These are phyloP conservation scores for Terebella lapidaria DNA, from an alignment of 2,888 invertebrate genomes.

Conservation along the genomic window DNA sequence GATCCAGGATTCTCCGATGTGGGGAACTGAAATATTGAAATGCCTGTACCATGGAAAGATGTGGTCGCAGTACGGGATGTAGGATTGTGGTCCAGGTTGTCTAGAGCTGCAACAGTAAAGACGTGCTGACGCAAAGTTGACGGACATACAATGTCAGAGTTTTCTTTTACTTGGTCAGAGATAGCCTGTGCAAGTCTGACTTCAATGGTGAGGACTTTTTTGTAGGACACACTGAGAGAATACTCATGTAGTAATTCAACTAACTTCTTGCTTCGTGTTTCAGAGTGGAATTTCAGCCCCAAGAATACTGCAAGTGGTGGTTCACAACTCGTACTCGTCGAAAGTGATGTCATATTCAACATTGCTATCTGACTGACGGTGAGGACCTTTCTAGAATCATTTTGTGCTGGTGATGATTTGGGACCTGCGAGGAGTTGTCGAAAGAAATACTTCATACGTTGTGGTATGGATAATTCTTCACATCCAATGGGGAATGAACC, in stretches of 20 bases:
- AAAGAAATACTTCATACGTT: constrained; percentile 6
- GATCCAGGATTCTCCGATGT: too few relatives aligned
- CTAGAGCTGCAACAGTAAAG: too few relatives aligned
- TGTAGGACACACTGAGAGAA: constrained; percentile 11
- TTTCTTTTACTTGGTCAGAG: constrained; percentile 7
- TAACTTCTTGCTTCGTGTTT: constrained; percentile 13
- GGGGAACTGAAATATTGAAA: too few relatives aligned
- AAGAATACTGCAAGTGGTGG: constrained; percentile 12
- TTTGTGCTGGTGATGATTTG: neutral
- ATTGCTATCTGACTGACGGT: constrained; percentile 7
- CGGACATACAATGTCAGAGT: constrained; percentile 8
- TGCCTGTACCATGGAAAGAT: too few relatives aligned
- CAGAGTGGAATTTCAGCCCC: constrained; percentile 10
- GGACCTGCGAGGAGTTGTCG: constrained; percentile 3
- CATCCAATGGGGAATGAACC: constrained; percentile 11
- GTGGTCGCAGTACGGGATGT: too few relatives aligned
- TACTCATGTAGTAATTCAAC: constrained; percentile 12
- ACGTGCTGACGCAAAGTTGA: too few relatives aligned
- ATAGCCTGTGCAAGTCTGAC: constrained; percentile 11
- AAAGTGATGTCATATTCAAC: constrained; percentile 8
- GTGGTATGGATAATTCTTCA: constrained; percentile 11
- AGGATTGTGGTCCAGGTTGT: too few relatives aligned
- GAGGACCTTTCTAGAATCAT: constrained; percentile 7
- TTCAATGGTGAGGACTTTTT: constrained; percentile 12
- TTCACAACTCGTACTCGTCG: constrained; percentile 8